Percentiles rank a stretch among this genome's conserved stretches.
Conservation (phyloP, 2,888 invertebrate species). For the Ennomos quercinarius region DNA sequence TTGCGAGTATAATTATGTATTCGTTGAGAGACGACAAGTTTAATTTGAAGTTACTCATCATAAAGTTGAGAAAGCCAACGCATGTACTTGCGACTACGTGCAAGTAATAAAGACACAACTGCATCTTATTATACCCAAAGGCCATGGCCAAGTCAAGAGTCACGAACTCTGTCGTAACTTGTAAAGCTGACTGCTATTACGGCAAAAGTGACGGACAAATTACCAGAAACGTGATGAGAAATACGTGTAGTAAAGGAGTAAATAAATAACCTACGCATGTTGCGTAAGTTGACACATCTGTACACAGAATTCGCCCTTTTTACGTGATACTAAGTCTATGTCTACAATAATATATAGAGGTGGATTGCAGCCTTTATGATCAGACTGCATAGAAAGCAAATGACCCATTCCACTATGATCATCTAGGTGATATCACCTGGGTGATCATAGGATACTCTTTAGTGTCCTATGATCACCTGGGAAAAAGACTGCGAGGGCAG, state of each 20-base stretch:
- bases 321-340: too few relatives aligned
- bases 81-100: constrained; percentile 23
- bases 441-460: too few relatives aligned
- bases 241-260: constrained; percentile 14
- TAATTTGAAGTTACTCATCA: constrained; percentile 10
- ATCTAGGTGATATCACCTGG: too few relatives aligned
- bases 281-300: constrained; percentile 3
- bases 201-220: constrained; percentile 55
- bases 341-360: background rate
- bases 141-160: constrained; percentile 53
- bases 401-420: too few relatives aligned
- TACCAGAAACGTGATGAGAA: constrained; percentile 43
- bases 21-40: constrained; percentile 7
- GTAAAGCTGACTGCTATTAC: constrained; percentile 29
- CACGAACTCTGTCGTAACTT: constrained; percentile 47
- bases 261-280: background rate
- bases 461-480: too few relatives aligned
- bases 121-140: constrained; percentile 40
- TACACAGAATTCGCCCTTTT: too few relatives aligned
- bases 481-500: too few relatives aligned
- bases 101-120: constrained; percentile 22
- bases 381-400: too few relatives aligned
- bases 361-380: too few relatives aligned
- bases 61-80: constrained; percentile 21
- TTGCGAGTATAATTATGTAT: constrained; percentile 5